A percentile compares a stretch with the other conserved stretches of the same genome.
phyloP scores from a whole-genome alignment of 2,113 vertebrate genomes.

The Nerophis lumbriciformis region DNA sequence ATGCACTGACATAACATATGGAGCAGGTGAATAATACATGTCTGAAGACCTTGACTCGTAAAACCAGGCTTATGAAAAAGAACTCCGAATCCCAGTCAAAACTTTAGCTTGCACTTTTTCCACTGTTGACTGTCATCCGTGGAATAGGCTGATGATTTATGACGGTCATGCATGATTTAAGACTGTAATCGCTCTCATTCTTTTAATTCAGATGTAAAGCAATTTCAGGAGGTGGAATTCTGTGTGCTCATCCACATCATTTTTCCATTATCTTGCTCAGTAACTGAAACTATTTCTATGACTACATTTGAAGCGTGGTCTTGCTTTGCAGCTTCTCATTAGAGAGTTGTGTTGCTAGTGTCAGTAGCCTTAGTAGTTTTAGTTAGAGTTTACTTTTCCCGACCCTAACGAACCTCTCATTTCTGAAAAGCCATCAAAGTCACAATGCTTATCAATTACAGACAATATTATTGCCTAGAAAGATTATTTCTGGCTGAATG shows the following conservation, averaged over 20 bases:
- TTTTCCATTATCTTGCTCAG: constrained; percentile 3
- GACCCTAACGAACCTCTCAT: no score
- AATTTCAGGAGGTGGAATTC: not conserved
- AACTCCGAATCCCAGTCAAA: not conserved
- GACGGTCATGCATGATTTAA: constrained; percentile 6
- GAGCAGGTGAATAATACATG: not conserved
- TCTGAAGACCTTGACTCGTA: not conserved
- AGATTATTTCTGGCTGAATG: no score
- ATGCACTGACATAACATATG: not conserved
- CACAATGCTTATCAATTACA: no score
- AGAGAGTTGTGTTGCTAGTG: not conserved
- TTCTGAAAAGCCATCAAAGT: no score
- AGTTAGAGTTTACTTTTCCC: not conserved
- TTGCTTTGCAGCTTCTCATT: constrained; percentile 2
- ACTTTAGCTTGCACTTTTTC: not conserved
- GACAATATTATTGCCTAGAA: no score
- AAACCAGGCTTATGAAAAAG: no score
- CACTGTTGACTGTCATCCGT: constrained; percentile 1
- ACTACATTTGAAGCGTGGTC: not conserved
- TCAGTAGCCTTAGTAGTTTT: not conserved
- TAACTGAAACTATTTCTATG: constrained; percentile 2
- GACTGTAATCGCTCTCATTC: not conserved
- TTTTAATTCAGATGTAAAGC: constrained; percentile 6
- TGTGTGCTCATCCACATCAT: not conserved
- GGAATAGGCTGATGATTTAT: not conserved